phyloP scores from a whole-genome alignment of 2,888 invertebrate genomes.

The Tromatobia lineatoria region DNA sequence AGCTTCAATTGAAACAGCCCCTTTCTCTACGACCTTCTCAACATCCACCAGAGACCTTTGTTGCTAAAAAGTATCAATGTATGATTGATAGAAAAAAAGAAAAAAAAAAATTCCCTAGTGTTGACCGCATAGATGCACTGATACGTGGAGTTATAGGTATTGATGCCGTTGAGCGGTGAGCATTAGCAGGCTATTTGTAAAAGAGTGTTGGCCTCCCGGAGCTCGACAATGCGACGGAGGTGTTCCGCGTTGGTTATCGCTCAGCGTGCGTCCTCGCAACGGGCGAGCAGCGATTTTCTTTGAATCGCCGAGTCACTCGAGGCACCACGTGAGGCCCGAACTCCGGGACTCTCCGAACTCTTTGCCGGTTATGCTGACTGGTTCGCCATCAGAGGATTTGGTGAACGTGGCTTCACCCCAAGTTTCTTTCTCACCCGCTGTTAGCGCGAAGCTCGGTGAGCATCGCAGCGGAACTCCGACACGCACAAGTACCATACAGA shows the following conservation, averaged over 20 bases:
- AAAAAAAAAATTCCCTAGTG: conserved; percentile 19
- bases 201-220: conserved; percentile 69
- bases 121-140: conserved; percentile 11
- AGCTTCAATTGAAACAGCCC: too few species aligned
- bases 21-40: too few species aligned
- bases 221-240: conserved; percentile 70
- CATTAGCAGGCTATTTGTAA: conserved; percentile 73
- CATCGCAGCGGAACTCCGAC: conserved; percentile 8
- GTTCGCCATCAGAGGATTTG: not conserved
- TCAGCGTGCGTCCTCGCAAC: conserved; percentile 71
- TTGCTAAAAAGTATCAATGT: not conserved
- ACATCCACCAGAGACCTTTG: too few species aligned
- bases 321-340: conserved; percentile 34
- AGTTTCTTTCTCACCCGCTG: conserved; percentile 51
- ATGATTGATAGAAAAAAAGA: conserved; percentile 57
- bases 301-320: conserved; percentile 61
- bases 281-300: conserved; percentile 45
- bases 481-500: not conserved
- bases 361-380: conserved; percentile 14
- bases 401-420: conserved; percentile 13
- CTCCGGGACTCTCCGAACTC: conserved; percentile 4
- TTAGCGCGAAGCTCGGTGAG: conserved; percentile 8
- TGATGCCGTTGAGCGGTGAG: conserved; percentile 56
- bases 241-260: conserved; percentile 72
- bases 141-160: conserved; percentile 41